A percentile compares a stretch with the other conserved stretches of the same genome.
Conservation (phyloP, 2,888 invertebrate genomes). For the Conomelus anceps region DNA sequence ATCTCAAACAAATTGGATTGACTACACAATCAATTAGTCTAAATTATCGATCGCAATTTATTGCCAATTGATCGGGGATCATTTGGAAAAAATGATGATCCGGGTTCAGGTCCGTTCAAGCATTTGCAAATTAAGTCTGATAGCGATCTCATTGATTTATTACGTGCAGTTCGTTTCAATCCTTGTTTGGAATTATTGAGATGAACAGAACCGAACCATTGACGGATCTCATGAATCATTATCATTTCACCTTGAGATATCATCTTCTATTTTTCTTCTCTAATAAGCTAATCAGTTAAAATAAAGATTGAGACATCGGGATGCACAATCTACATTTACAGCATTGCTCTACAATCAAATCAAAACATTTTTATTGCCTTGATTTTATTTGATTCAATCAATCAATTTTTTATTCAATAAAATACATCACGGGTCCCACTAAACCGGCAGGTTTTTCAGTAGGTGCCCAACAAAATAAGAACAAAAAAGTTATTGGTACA, state of each 20-base stretch:
- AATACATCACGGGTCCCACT: too few species aligned
- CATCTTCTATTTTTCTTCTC: neutral
- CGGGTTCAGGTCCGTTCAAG: neutral
- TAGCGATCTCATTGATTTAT: neutral
- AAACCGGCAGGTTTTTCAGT: too few species aligned
- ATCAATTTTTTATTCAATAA: too few species aligned
- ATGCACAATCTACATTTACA: too few species aligned
- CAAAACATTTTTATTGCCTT: too few species aligned
- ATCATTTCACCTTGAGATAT: neutral
- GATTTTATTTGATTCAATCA: too few species aligned
- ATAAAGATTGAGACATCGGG: neutral
- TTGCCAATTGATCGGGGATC: neutral
- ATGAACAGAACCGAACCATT: neutral
- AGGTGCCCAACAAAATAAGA: too few species aligned
- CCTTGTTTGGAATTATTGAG: neutral
- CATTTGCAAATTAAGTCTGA: neutral
- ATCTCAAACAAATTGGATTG: neutral
- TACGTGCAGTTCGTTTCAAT: neutral
- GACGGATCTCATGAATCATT: neutral
- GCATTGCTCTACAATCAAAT: neutral
- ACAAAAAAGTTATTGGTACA: too few species aligned
- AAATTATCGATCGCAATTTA: neutral
- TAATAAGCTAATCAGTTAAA: neutral
- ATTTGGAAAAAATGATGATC: neutral
- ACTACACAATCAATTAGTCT: neutral